These are phyloP conservation scores for Leptoclinus maculatus DNA, from an alignment of 2,797 vertebrate species.

Conservation along the genomic window DNA sequence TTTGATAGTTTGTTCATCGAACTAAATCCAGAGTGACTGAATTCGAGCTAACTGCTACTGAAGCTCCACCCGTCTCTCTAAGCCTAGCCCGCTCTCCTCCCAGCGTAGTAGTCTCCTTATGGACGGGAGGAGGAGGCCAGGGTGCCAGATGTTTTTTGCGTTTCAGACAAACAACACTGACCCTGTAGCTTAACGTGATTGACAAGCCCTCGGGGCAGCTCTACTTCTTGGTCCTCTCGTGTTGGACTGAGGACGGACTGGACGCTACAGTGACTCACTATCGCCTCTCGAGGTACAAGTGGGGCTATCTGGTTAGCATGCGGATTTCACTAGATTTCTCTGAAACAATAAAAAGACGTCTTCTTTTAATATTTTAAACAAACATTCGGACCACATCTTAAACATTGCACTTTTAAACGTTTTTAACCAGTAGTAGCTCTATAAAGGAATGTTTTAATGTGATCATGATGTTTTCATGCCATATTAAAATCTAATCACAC, in stretches of 20 bases:
- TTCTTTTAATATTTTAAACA: not conserved
- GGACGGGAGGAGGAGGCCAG: no score
- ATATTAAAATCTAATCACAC: not conserved
- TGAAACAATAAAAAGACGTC: not conserved
- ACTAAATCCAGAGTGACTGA: not conserved
- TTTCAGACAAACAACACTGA: no score
- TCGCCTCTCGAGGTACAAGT: not conserved
- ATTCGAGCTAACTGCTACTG: not conserved
- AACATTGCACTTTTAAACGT: not conserved
- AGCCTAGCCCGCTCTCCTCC: no score
- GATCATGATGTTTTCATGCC: no score
- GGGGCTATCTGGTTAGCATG: not conserved
- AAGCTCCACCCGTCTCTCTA: no score
- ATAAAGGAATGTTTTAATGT: not conserved
- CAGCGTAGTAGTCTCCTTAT: no score
- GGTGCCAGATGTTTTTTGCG: no score
- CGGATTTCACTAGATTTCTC: not conserved
- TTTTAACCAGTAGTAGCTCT: not conserved
- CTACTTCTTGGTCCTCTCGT: no score
- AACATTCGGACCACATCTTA: no score
- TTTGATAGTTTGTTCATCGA: not conserved
- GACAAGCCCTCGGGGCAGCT: no score
- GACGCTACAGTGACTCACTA: not conserved
- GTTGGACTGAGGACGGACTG: no score
- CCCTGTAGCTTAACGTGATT: no score